phyloP scores from a whole-genome alignment of 2,888 invertebrate species.

The Didymodactylos carnosus region DNA sequence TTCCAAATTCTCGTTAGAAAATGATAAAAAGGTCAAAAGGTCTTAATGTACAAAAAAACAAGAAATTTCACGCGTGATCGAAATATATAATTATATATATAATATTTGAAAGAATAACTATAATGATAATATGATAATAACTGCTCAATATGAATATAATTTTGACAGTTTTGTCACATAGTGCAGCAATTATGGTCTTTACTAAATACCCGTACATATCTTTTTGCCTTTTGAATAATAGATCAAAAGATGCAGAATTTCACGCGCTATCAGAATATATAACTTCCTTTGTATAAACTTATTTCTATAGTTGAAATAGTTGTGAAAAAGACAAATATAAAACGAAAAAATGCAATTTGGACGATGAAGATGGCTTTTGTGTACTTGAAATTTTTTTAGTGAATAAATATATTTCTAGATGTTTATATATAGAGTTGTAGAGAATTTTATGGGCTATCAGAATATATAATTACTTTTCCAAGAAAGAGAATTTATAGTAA shows the following conservation, averaged over 20 bases:
- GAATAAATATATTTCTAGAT: background rate
- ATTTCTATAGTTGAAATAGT: background rate
- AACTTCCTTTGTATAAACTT: background rate
- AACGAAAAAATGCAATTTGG: background rate
- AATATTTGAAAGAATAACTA: too few species aligned
- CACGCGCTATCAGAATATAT: background rate
- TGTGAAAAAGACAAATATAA: background rate
- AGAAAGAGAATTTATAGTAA: background rate
- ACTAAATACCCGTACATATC: background rate
- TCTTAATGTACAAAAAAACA: background rate
- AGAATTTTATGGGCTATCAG: background rate
- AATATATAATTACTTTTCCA: background rate
- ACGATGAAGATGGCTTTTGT: background rate
- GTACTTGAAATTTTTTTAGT: background rate
- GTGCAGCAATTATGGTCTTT: background rate
- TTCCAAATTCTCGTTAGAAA: background rate
- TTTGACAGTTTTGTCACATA: background rate
- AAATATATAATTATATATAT: background rate
- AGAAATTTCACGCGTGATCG: background rate
- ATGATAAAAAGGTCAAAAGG: background rate
- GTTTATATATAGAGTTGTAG: background rate
- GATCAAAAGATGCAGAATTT: background rate
- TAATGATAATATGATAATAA: background rate
- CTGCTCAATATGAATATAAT: background rate
- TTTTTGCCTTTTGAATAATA: background rate